Evolutionary conservation across 92 coral and sea anemone species (phyloP), one percentile per base, ranked within the genome.

Genomic region (Parazoanthus atlanticus): DNA sequence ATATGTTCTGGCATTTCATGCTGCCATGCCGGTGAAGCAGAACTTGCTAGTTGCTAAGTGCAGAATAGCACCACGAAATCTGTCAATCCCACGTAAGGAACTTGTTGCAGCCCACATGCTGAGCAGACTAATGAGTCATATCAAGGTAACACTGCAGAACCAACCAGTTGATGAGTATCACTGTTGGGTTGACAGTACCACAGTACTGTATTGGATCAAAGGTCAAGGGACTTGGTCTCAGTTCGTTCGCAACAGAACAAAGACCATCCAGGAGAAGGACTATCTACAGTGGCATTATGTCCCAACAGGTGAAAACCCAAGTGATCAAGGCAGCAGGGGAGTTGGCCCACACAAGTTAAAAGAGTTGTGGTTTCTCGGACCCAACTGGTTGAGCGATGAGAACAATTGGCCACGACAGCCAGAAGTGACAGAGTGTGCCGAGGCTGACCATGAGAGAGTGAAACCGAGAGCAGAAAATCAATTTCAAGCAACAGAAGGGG

Each of bases 21-120:
- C 32, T 52, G 66, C 74, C 73, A 36, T 85, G 40, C 69, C 87
- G 32, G 86, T 90, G 32, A 40, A 61, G n/a, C 90, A 88, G 78
- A 88, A 90, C 82, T 86, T 93, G 82, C 93, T 90, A 47, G 91
- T 85, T 15, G 87, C 93, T 21, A 91, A 91, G 86, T 85, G 93
- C 19, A 84, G 95, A 54, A 77, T 83, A 54, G 93, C 95, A 46
- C 95, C 93, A 46, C 88, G 73, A 84, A 58, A 89, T 36, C 75
- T 73, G 33, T 85, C 92, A 11, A 91, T 91, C 16, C 93, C 93
- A 10, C 88, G 93, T 23, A 34, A 88, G 78, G 95, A 93, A 54
- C 91, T 93, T 29, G 76, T 91, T 23, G 93, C 90, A 25, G 93
- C 92, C 49, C 91, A 89, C 41, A 91, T 84, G 26, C 84, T 93